Conservation (phyloP, 2,888 invertebrate genomes). For the Amblyjoppa fuscipennis region DNA sequence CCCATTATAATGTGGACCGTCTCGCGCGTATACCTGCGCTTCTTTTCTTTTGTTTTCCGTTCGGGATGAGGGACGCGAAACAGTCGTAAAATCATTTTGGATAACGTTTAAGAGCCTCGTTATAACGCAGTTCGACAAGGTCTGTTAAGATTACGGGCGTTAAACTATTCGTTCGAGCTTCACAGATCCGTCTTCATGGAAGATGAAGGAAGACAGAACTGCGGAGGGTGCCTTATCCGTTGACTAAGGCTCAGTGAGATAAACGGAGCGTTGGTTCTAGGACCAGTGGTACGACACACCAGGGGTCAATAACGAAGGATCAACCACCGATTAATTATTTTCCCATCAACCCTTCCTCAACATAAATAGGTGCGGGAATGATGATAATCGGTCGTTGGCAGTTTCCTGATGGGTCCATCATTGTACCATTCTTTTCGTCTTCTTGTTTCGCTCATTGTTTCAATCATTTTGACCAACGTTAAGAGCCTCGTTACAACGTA, state of each 20-base stretch:
- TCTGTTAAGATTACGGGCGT: conserved; percentile 16
- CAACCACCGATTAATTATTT: neutral
- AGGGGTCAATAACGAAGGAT: neutral
- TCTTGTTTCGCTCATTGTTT: no score
- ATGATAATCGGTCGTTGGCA: neutral
- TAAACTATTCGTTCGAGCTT: neutral
- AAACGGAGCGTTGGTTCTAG: neutral
- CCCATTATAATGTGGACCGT: neutral
- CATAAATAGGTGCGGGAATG: neutral
- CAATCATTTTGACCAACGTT: no score
- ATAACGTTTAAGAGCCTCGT: conserved; percentile 16
- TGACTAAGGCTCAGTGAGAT: neutral
- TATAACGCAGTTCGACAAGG: conserved; percentile 23
- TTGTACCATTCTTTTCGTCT: neutral
- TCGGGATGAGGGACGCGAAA: neutral
- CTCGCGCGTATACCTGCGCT: neutral
- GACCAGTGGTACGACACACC: neutral
- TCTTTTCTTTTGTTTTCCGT: neutral
- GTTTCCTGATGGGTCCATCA: neutral
- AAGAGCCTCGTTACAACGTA: no score
- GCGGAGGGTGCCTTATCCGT: neutral
- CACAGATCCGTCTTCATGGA: neutral
- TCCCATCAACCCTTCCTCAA: neutral
- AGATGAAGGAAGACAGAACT: neutral
- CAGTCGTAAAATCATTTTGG: conserved; percentile 35